Evolutionary conservation across 2,113 vertebrate genomes (phyloP).

Genomic region (Patagioenas fasciata): DNA sequence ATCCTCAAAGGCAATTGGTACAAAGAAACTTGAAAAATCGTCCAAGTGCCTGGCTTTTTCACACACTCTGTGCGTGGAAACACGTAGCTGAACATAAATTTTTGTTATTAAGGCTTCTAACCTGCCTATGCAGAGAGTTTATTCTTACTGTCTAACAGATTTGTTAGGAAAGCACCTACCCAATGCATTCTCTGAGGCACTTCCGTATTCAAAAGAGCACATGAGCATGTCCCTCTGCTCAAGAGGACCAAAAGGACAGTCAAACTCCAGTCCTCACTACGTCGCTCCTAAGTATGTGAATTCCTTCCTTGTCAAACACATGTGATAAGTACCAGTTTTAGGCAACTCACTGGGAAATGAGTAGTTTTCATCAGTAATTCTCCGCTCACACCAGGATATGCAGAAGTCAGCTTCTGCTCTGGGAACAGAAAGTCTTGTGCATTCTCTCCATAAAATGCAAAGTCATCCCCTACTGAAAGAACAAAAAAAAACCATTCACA

Average conservation of each 20-base stretch:
- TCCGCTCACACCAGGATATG: conserved; percentile 69
- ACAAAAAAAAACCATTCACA: background rate
- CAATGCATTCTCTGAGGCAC: background rate
- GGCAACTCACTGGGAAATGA: conserved; percentile 75
- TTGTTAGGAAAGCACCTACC: background rate
- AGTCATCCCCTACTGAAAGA: conserved; percentile 63
- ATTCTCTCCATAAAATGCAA: conserved; percentile 79
- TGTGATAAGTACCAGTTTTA: background rate
- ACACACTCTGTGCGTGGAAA: no score
- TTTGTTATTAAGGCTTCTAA: no score
- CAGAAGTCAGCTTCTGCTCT: conserved; percentile 76
- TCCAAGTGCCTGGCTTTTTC: no score
- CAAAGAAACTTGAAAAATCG: no score
- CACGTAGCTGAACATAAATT: no score
- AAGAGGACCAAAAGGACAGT: background rate
- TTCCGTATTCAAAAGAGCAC: background rate
- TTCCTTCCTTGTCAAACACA: background rate
- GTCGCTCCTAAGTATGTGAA: background rate
- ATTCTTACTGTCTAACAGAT: background rate
- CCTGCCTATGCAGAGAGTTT: no score
- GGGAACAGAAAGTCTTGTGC: conserved; percentile 81
- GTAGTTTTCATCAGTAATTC: conserved; percentile 79
- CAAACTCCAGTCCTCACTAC: background rate
- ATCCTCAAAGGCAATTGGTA: no score
- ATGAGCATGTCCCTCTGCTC: background rate